Percentiles rank a stretch among this genome's conserved stretches.
Evolutionary conservation across 2,888 invertebrate genomes (phyloP).

Genomic region (Hyppa rectilinea): DNA sequence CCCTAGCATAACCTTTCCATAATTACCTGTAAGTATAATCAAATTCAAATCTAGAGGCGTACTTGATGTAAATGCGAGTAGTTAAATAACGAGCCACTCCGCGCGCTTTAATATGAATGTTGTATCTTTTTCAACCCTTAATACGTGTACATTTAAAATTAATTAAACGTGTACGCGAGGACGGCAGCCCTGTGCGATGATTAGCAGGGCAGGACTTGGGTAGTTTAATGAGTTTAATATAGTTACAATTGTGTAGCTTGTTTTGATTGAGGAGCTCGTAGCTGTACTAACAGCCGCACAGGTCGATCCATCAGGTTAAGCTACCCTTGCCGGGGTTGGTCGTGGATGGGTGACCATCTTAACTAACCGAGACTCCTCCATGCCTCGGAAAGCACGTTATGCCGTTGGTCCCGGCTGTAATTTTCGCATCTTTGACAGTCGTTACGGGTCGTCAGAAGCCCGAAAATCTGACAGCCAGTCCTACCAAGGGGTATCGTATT

Average conservation of each 20-base stretch:
- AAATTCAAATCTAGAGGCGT: slow-evolving; percentile 42
- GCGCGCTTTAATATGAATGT: slow-evolving; percentile 56
- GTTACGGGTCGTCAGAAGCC: too few species aligned
- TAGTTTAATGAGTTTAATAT: slow-evolving; percentile 4
- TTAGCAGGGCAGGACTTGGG: slow-evolving; percentile 69
- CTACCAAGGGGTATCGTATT: too few species aligned
- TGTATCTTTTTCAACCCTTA: slow-evolving; percentile 66
- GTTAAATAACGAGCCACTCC: slow-evolving; percentile 60
- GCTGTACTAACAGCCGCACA: too few species aligned
- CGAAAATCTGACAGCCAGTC: too few species aligned
- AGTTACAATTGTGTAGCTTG: neutral
- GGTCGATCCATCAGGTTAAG: too few species aligned
- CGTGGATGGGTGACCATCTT: too few species aligned
- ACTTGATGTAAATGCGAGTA: slow-evolving; percentile 55
- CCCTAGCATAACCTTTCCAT: slow-evolving; percentile 7
- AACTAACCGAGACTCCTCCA: too few species aligned
- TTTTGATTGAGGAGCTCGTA: too few species aligned
- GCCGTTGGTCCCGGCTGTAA: too few species aligned
- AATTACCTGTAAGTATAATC: slow-evolving; percentile 51
- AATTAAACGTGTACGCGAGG: slow-evolving; percentile 70
- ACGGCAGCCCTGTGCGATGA: slow-evolving; percentile 70
- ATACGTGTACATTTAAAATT: slow-evolving; percentile 71
- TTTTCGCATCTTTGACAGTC: too few species aligned
- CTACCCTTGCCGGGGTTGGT: too few species aligned
- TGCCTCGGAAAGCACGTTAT: too few species aligned